phyloP scores from a whole-genome alignment of 92 coral and sea anemone species.

The Bergia puertoricense region DNA sequence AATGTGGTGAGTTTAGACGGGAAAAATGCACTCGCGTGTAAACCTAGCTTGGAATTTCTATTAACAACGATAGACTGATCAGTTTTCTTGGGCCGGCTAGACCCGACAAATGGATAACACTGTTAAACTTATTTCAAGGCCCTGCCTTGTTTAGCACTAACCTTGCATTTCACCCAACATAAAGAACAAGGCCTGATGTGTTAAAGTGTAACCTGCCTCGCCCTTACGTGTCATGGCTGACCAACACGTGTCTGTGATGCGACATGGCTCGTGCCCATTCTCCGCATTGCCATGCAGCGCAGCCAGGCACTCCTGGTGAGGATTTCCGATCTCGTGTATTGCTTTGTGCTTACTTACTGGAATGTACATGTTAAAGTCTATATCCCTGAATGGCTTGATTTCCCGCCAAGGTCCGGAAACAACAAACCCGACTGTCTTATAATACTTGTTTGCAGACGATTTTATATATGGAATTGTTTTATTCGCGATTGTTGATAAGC shows the following conservation, averaged over 20 bases:
- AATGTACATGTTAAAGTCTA: constrained; percentile 18
- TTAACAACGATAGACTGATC: too few relatives aligned
- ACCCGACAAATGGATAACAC: background rate
- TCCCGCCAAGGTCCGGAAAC: constrained; percentile 65
- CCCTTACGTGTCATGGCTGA: constrained; percentile 63
- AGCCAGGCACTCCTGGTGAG: constrained; percentile 73
- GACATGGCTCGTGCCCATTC: constrained; percentile 63
- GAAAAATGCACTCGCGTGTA: too few relatives aligned
- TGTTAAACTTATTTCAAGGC: background rate
- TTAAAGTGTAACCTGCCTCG: constrained; percentile 69
- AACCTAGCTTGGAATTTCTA: too few relatives aligned
- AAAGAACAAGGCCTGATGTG: constrained; percentile 83
- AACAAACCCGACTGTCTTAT: constrained; percentile 56
- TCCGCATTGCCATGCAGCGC: constrained; percentile 69
- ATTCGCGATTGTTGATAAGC: constrained; percentile 8
- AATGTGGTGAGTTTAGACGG: too few relatives aligned
- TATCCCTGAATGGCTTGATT: constrained; percentile 53
- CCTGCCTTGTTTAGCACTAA: background rate
- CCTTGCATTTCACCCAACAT: constrained; percentile 79
- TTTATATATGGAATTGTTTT: constrained; percentile 37
- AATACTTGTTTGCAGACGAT: constrained; percentile 49
- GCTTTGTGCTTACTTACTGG: constrained; percentile 32
- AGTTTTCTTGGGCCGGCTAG: too few relatives aligned
- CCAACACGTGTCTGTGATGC: constrained; percentile 70
- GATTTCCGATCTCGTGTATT: constrained; percentile 23